Base-by-base conservation (phyloP, 2,888 invertebrate species). In the Eristalis arbustorum region DNA sequence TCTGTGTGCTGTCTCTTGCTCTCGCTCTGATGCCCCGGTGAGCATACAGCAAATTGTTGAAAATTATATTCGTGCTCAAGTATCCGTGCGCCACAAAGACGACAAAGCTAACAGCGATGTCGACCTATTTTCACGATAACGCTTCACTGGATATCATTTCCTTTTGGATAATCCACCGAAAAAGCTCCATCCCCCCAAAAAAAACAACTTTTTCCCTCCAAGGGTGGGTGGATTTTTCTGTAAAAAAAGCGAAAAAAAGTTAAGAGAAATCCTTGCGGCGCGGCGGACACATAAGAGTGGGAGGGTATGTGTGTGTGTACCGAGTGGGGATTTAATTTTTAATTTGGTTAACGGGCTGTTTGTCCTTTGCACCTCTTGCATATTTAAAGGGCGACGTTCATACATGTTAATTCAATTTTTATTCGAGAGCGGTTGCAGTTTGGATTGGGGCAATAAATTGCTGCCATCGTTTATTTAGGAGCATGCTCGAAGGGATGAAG, bases 41-140 rank as follows among this genome's bases (percentile, higher is more conserved):
- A 18, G 59, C 61, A 73, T 68, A 59, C 31, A 49, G 42, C 25
- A 11, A 42, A 72, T 74, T 74, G 80, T 75, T 49, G 64, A 61
- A 67, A 76, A 59, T 76, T 64, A 49, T 82, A 78, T 82, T 49
- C 49, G 49, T n/a, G 49, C 49, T 49, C 18, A 49, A 49, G 49
- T 49, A 49, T 49, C 49, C 18, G 61, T 78, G 71, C 77, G 57
- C 77, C 69, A 73, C 57, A 22, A 81, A 61, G 68, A 80, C 80
- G 73, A 68, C 73, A 42, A 68, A 56, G 56, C 31, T 40, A 59
- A 71, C 59, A 31, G 28, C 59, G 18, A 61, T n/a, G 57, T 23
- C 85, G 77, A 85, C 85, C 77, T 85, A 85, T 63, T 82, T 85
- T 74, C 85, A 82, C 66, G 62, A 71, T 71, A 81, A 74, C 82